phyloP scores from a whole-genome alignment of 2,888 invertebrate genomes.

The Megalurothrips usitatus region DNA sequence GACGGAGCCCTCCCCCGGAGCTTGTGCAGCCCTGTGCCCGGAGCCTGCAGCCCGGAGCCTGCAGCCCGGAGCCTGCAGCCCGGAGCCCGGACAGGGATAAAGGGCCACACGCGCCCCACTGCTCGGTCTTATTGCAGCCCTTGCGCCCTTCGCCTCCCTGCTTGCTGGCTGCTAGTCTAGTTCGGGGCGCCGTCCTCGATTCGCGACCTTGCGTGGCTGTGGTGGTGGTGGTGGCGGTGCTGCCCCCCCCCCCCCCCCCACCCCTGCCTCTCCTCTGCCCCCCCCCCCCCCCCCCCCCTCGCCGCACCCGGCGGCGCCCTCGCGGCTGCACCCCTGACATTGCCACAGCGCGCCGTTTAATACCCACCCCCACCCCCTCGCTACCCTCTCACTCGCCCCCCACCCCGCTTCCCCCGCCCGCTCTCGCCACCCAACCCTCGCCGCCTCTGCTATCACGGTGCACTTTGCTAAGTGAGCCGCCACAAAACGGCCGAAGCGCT shows the following conservation, averaged over 20 bases:
- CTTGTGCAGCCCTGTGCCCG: too few relatives aligned
- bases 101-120: too few relatives aligned
- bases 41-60: too few relatives aligned
- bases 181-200: not conserved
- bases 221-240: not conserved
- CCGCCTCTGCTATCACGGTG: not conserved
- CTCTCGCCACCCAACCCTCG: not conserved
- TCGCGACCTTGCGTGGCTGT: not conserved
- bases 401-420: not conserved
- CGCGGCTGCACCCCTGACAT: slow-evolving; percentile 8
- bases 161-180: not conserved
- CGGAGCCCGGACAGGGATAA: too few relatives aligned
- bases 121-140: too few relatives aligned
- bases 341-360: slow-evolving; percentile 19
- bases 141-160: too few relatives aligned
- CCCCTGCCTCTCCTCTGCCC: not conserved
- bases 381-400: not conserved
- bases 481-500: too few relatives aligned
- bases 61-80: too few relatives aligned
- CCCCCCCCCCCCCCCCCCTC: not conserved
- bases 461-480: too few relatives aligned
- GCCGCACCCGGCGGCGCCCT: not conserved
- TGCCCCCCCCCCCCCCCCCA: not conserved
- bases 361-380: not conserved
- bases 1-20: too few relatives aligned